Evolutionary conservation across 2,797 vertebrate genomes (phyloP).

Genomic region (Pangasius mekongensis): DNA sequence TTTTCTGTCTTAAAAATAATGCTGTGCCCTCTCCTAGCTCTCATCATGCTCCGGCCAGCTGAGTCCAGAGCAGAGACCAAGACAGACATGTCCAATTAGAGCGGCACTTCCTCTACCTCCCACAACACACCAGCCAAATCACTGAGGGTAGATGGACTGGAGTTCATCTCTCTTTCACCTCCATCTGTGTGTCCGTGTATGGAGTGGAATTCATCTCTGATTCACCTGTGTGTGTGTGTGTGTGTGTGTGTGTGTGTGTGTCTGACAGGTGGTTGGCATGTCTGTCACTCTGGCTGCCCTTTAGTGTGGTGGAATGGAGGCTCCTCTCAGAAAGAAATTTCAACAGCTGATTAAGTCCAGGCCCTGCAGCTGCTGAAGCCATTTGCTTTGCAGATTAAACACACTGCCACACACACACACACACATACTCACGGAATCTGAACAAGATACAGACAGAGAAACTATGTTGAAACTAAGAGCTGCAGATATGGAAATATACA

Average conservation of each 20-base stretch:
- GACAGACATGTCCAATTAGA: slow-evolving; percentile 61
- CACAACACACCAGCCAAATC: slow-evolving; percentile 39
- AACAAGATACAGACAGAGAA: slow-evolving; percentile 3
- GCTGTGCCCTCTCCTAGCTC: slow-evolving; percentile 37
- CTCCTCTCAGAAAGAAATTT: slow-evolving; percentile 53
- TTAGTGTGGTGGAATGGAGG: slow-evolving; percentile 35
- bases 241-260: slow-evolving; percentile 35
- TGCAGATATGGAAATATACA: neutral
- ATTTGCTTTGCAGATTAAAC: slow-evolving; percentile 62
- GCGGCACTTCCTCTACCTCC: slow-evolving; percentile 35
- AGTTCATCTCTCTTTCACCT: slow-evolving; percentile 40
- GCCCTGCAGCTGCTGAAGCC: slow-evolving; percentile 51
- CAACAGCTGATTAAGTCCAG: slow-evolving; percentile 59
- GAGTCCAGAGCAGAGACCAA: slow-evolving; percentile 47
- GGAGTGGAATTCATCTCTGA: slow-evolving; percentile 9
- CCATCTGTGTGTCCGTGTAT: neutral
- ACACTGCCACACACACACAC: slow-evolving; percentile 34
- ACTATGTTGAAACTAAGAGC: neutral
- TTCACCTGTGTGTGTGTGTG: slow-evolving; percentile 5
- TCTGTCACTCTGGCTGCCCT: slow-evolving; percentile 38
- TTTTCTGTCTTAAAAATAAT: slow-evolving; percentile 45
- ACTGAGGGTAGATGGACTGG: slow-evolving; percentile 23
- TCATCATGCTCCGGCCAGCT: slow-evolving; percentile 53
- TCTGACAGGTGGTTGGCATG: slow-evolving; percentile 49
- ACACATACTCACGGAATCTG: slow-evolving; percentile 10